Evolutionary conservation across 2,113 vertebrate species (phyloP).

Genomic region (Sinocyclocheilus maitianheensis): DNA sequence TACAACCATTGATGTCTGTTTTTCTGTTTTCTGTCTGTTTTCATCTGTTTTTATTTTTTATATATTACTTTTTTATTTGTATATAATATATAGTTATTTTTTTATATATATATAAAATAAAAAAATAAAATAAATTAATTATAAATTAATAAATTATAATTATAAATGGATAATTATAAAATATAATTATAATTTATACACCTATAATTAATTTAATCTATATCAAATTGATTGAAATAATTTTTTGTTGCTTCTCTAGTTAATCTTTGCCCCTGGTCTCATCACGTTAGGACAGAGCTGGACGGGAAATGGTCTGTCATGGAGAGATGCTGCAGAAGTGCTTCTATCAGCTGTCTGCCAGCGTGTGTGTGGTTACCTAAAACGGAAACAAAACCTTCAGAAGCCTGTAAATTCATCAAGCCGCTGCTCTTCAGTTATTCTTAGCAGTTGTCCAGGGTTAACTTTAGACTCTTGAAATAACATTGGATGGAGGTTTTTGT

Average conservation of each 20-base stretch:
- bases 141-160: no score
- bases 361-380: neutral
- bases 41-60: no score
- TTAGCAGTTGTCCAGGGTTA: slow-evolving; percentile 58
- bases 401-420: neutral
- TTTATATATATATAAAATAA: no score
- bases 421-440: slow-evolving; percentile 11
- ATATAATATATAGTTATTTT: no score
- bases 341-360: neutral
- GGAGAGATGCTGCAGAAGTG: neutral
- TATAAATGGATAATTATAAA: no score
- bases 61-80: no score
- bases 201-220: no score
- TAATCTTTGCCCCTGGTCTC: neutral
- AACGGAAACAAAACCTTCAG: slow-evolving; percentile 9
- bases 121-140: no score
- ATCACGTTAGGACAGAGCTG: neutral
- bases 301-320: neutral
- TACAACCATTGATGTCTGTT: no score
- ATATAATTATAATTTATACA: no score
- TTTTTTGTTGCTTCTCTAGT: no score
- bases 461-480: slow-evolving; percentile 59
- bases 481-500: neutral
- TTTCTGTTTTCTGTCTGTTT: no score
- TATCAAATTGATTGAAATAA: slow-evolving; percentile 61